Evolutionary conservation across 2,888 invertebrate genomes (phyloP).

Genomic region (Julus scanicus): DNA sequence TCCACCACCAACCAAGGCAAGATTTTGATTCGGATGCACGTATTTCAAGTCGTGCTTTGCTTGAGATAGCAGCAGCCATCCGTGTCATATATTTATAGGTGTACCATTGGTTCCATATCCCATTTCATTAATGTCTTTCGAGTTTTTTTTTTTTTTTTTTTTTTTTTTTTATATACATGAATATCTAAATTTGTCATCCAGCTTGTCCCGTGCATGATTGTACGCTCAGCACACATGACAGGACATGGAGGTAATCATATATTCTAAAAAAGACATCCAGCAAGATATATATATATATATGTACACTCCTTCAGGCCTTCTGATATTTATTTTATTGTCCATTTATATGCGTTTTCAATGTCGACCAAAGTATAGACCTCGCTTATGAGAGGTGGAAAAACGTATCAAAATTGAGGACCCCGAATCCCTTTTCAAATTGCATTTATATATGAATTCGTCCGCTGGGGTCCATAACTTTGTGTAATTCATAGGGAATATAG

Average conservation of each 20-base stretch:
- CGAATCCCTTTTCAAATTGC: constrained; percentile 22
- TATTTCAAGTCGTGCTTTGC: not conserved
- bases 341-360: not conserved
- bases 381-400: not conserved
- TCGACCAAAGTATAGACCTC: not conserved
- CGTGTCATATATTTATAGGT: constrained; percentile 16
- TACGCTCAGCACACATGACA: not conserved
- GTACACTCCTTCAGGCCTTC: not conserved
- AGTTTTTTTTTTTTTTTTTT: not conserved
- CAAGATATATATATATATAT: not conserved
- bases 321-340: constrained; percentile 39
- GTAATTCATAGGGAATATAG: constrained; percentile 32
- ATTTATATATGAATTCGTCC: constrained; percentile 5
- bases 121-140: not conserved
- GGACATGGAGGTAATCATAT: not conserved
- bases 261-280: not conserved
- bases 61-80: not conserved
- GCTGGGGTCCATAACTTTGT: constrained; percentile 13
- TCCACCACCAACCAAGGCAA: not conserved
- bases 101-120: not conserved
- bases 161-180: not conserved
- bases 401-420: not conserved
- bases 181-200: not conserved
- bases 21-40: not conserved
- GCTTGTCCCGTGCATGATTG: not conserved